Base-by-base conservation (phyloP, 92 coral and sea anemone genomes). In the Epizoanthus stellaris region DNA sequence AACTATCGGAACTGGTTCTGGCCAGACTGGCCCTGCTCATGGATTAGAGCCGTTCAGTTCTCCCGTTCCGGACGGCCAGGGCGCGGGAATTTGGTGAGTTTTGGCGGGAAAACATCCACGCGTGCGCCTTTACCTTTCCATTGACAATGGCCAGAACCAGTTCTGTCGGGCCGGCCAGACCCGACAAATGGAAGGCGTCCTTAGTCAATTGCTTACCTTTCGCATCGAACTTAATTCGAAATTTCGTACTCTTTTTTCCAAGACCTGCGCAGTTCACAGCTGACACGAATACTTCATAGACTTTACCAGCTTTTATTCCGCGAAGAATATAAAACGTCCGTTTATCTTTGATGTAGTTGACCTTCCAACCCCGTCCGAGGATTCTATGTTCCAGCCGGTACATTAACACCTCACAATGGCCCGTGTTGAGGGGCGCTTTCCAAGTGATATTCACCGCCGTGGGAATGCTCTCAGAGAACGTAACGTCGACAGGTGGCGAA, bases 401-500 rank as follows among this genome's bases (percentile, higher is more conserved):
- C 91, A 84, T 86, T 73, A 91, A 68, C 36, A 96, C 90, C 23
- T 89, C 85, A 73, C 96, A 90, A 82, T 94, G 87, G 3, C 98
- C 98, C 23, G 93, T 93, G 40, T 87, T 85, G 60, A 93, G 91
- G 14, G 85, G 92, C 25, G 82, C 76, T 12, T 40, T 40, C 98
- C 98, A 96, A 16, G 92, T 84, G 86, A 96, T 94, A 83, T 96
- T 96, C 34, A 96, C 89, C 13, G 98, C 98, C 5, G 88, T 45
- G 1, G 95, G 76, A 10, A 80, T 75, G 67, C 82, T 57, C 17
- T 76, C 66, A 7, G 92, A 70, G 89, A 94, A 92, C 13, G 61
- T 59, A 23, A 96, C 89, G 72, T 80, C 73, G 38, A 53, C 65
- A 3, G 98, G 98, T 3, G 98, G 95, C 14, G 86, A 89, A 3